These are phyloP conservation scores for Meandrina meandrites DNA, from an alignment of 92 coral and sea anemone species.

Conservation along the genomic window DNA sequence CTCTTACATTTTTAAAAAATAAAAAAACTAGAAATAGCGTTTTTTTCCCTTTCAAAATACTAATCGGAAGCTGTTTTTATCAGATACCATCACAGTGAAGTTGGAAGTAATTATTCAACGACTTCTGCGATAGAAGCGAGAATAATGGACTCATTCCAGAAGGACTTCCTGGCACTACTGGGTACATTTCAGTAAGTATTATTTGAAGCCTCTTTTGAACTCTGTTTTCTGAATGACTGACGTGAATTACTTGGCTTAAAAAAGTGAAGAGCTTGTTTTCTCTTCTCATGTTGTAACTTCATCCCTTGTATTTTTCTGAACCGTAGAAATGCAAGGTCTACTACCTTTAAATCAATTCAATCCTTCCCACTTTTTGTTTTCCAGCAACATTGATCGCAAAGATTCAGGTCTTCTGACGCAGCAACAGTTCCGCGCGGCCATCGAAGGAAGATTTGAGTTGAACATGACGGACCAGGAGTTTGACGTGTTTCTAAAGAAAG, in stretches of 20 bases:
- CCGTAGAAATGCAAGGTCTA: background rate
- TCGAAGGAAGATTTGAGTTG: conserved; percentile 96
- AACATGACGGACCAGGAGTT: conserved; percentile 87
- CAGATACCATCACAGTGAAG: conserved; percentile 95
- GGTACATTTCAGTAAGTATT: conserved; percentile 95
- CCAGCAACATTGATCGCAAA: conserved; percentile 91
- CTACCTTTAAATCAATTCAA: background rate
- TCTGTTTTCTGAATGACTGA: background rate
- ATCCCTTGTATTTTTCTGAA: too few species aligned
- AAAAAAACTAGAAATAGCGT: too few species aligned
- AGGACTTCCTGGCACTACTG: conserved; percentile 89
- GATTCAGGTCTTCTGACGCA: conserved; percentile 87
- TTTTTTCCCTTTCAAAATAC: background rate
- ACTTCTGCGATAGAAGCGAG: conserved; percentile 97
- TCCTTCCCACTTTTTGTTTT: background rate
- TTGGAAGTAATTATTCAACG: conserved; percentile 88
- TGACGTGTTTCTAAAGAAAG: conserved; percentile 69
- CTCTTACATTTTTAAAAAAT: too few species aligned
- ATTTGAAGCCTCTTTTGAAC: background rate
- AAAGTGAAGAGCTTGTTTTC: too few species aligned
- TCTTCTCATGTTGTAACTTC: too few species aligned
- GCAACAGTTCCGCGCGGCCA: conserved; percentile 98
- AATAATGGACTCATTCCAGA: conserved; percentile 92
- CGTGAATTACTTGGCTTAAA: too few species aligned
- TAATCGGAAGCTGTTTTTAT: background rate